Evolutionary conservation across 2,113 vertebrate species (phyloP).

Genomic region (Astatotilapia flaviijosephi): DNA sequence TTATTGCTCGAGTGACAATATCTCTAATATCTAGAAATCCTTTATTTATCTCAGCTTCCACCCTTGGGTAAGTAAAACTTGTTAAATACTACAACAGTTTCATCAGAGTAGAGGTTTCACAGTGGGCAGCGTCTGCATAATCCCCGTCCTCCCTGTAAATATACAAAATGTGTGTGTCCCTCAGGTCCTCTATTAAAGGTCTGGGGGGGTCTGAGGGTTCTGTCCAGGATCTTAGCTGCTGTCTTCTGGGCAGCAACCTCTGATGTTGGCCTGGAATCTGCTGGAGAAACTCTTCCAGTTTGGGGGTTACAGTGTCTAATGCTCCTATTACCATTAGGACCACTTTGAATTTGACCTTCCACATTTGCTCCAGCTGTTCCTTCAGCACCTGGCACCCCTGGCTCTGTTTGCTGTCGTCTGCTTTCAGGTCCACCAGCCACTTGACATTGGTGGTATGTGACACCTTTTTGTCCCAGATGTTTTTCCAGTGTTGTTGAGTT

Average conservation of each 20-base stretch:
- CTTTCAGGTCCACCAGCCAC: background rate
- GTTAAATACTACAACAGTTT: background rate
- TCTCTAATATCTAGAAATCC: background rate
- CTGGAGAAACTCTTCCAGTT: background rate
- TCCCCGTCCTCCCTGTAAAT: fast-evolving
- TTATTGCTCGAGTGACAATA: background rate
- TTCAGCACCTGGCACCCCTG: background rate
- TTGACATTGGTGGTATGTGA: background rate
- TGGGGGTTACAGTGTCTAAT: background rate
- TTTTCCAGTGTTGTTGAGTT: background rate
- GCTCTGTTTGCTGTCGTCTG: background rate
- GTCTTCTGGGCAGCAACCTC: background rate
- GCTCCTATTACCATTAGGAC: background rate
- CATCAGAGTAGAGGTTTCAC: background rate
- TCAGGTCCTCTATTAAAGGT: background rate
- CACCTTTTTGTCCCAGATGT: background rate
- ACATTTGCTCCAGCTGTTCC: background rate
- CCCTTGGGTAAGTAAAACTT: background rate
- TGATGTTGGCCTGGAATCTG: background rate
- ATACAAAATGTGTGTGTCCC: background rate
- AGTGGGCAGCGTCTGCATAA: background rate
- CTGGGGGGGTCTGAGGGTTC: background rate
- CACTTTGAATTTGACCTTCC: background rate
- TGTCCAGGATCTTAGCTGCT: background rate
- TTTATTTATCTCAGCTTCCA: background rate